Evolutionary conservation across 2,888 invertebrate genomes (phyloP), one percentile per base, ranked within the genome.

Genomic region (Lamellibrachia satsuma): DNA sequence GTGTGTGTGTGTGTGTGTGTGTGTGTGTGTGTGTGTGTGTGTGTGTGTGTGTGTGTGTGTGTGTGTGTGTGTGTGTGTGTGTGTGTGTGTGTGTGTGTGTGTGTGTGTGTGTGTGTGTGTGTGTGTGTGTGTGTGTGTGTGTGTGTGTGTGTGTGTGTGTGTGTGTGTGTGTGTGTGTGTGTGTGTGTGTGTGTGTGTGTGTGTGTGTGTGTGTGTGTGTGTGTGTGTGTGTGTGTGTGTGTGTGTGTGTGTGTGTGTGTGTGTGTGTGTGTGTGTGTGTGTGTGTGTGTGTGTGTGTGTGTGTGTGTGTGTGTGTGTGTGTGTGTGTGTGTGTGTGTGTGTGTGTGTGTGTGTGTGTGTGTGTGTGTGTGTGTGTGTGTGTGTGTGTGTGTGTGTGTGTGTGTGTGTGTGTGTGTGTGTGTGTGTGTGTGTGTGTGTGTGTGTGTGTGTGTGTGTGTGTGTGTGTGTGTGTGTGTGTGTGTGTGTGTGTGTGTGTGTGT

Each of bases 221-320:
- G 92, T 93, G 92, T 93, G 92, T 92, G 92, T 92, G 92, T 92
- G 92, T 92, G 92, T 92, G 93, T 93, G 92, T 92, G 92, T 93
- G 92, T 93, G 92, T 93, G 93, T 93, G 91, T 93, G 92, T 92
- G 92, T 93, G 92, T 93, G 91, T 93, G 92, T 93, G 92, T 93
- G 92, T 92, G 90, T 93, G 93, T 93, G 92, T 93, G 93, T 93
- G 92, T 92, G 93, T 92, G 90, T 92, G 92, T 93, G 92, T 92
- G 93, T 91, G 92, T 93, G 92, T 93, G 92, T 92, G 93, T 93
- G 92, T 92, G 92, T 92, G 92, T 93, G 92, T 93, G 91, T 93
- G 91, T 93, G 90, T 93, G 91, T 92, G 91, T 93, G 92, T 93
- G 93, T 93, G 92, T 93, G 91, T 93, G 92, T 93, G 93, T 92